Evolutionary conservation across 2,888 invertebrate species (phyloP), one percentile per base, ranked within the genome.

Genomic region (Hydraecia micacea): DNA sequence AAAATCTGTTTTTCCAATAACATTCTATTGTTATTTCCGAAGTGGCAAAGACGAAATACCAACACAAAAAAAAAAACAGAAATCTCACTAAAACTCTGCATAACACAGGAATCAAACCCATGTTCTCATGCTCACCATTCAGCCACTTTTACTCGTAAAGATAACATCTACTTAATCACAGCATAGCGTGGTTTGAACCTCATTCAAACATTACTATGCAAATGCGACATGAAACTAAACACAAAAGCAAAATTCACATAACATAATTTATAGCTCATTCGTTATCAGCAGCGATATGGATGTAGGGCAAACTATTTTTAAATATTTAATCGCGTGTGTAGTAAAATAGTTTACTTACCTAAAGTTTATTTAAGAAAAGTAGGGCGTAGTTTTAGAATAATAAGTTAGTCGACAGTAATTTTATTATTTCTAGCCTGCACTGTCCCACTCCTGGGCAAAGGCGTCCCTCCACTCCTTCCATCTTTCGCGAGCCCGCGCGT

Each of bases 241-340:
- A 82, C 46, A 70, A 84, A 82, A 73, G 36, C 49, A 46, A 46
- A 55, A 55, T 71, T 79, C 36, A 60, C 62, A 71, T 67, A 66
- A 63, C 39, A 32, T n/a, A 79, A 67, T 65, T 46, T 32, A 84
- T 75, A 65, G 68, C 28, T 15, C 32, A 21, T 32, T 80, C 60
- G 60, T 84, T 83, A 83, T 84, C 83, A 65, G 25, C 0, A 13
- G 18, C 71, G 79, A 84, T 83, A 83, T 69, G 42, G 46, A 84
- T 72, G 25, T 75, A 6, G 85, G 65, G 2, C 80, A 75, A 65
- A 60, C 36, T 62, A 32, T 69, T 62, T 65, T 83, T 68, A 58
- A 72, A 83, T 62, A 78, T 73, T 73, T 55, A 73, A 36, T 73
- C 36, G 72, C 84, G 73, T 73, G 81, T 73, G 25, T 39, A 66